Evolutionary conservation across 2,113 vertebrate species (phyloP).

Genomic region (Hydrolagus affinis): DNA sequence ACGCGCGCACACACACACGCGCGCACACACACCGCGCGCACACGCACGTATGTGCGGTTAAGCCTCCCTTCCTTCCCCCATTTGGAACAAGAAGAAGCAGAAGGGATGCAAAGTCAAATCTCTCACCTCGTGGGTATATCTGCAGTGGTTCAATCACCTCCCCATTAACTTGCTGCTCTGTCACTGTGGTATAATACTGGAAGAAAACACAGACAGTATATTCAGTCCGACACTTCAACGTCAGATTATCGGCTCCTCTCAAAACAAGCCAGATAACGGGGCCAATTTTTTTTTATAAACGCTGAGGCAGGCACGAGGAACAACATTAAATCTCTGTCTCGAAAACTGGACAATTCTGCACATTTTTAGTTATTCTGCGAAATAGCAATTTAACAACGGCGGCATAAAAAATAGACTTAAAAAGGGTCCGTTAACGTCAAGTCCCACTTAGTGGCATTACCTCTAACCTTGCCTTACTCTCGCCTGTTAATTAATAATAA

Average conservation of each 20-base stretch:
- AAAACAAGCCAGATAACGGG: slow-evolving; percentile 11
- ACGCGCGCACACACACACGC: no score
- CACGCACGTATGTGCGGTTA: no score
- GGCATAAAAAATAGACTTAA: no score
- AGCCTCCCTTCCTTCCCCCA: neutral
- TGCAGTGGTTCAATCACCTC: slow-evolving; percentile 86
- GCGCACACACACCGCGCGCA: no score
- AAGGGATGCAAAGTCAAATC: slow-evolving; percentile 22
- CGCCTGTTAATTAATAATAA: no score
- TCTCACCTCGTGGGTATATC: slow-evolving; percentile 87
- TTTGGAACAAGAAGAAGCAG: neutral
- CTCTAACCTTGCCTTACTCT: no score
- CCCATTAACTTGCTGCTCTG: slow-evolving; percentile 89
- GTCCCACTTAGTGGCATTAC: no score
- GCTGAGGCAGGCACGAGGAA: neutral
- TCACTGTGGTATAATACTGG: slow-evolving; percentile 90
- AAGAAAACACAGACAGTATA: slow-evolving; percentile 44
- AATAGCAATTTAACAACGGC: neutral
- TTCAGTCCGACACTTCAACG: slow-evolving; percentile 17
- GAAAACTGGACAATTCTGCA: neutral
- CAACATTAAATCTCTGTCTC: neutral
- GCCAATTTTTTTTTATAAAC: neutral
- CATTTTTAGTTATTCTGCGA: neutral
- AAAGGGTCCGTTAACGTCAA: no score
- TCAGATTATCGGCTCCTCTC: neutral